These are phyloP conservation scores for Lamellibrachia columna DNA, from an alignment of 2,888 invertebrate genomes.

Conservation along the genomic window DNA sequence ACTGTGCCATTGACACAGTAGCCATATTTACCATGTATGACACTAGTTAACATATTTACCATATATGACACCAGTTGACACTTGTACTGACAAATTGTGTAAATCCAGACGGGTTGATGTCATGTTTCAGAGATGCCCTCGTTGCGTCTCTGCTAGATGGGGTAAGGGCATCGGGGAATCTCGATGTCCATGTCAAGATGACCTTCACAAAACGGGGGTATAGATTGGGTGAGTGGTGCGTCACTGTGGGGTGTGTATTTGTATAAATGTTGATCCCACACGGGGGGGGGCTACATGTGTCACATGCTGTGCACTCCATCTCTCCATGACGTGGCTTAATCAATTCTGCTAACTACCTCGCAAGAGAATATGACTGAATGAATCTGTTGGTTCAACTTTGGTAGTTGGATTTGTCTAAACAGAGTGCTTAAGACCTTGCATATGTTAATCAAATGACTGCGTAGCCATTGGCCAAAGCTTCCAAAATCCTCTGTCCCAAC, in stretches of 20 bases:
- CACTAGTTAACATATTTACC: background rate
- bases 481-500: too few species aligned
- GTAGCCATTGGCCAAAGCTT: too few species aligned
- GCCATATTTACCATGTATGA: background rate
- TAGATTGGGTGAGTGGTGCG: slow-evolving; percentile 70
- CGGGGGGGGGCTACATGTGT: too few species aligned
- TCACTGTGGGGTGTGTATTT: background rate
- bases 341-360: background rate
- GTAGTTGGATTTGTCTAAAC: too few species aligned
- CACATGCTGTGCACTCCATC: background rate
- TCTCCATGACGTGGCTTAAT: background rate
- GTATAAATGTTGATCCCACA: background rate
- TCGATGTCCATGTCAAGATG: slow-evolving; percentile 94
- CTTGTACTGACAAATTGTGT: background rate
- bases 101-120: background rate
- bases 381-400: too few species aligned
- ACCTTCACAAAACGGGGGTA: slow-evolving; percentile 84
- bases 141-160: slow-evolving; percentile 95
- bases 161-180: slow-evolving; percentile 94
- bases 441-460: too few species aligned
- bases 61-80: background rate
- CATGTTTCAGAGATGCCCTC: slow-evolving; percentile 81
- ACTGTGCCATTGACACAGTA: background rate
- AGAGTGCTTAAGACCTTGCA: too few species aligned
- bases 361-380: background rate